Evolutionary conservation across 1,140 invertebrate genomes (phyloP).

Genomic region (Hyles vespertilio): DNA sequence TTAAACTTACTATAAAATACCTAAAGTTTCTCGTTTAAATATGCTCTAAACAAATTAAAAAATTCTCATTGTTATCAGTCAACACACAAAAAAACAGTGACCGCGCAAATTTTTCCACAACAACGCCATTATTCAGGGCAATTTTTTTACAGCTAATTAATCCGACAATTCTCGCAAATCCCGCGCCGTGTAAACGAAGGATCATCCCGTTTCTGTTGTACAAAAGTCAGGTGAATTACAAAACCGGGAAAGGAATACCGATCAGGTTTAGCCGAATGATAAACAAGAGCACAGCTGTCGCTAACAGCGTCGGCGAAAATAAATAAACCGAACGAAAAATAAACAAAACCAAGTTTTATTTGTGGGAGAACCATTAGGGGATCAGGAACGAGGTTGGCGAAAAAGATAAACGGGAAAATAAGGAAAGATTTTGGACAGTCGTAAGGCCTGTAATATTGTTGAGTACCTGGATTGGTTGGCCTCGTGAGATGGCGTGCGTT

Average conservation of each 20-base stretch:
- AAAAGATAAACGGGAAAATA: slow-evolving; percentile 37
- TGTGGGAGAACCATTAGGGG: slow-evolving; percentile 59
- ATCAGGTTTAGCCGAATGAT: slow-evolving; percentile 45
- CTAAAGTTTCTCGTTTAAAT: too few relatives aligned
- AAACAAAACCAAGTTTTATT: slow-evolving; percentile 60
- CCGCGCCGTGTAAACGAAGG: slow-evolving; percentile 9
- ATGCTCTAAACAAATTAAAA: too few relatives aligned
- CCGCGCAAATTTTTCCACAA: background rate
- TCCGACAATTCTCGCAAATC: slow-evolving; percentile 4
- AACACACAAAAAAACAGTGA: too few relatives aligned
- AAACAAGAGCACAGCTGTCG: slow-evolving; percentile 52
- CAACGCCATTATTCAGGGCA: slow-evolving; percentile 3
- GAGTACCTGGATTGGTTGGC: slow-evolving; percentile 5
- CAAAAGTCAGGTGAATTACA: slow-evolving; percentile 26
- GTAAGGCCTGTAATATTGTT: slow-evolving; percentile 7
- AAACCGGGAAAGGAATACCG: slow-evolving; percentile 29
- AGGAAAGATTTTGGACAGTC: slow-evolving; percentile 11
- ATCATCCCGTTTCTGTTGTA: slow-evolving; percentile 8
- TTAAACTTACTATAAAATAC: too few relatives aligned
- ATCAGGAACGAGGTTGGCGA: slow-evolving; percentile 47
- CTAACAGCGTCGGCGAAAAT: slow-evolving; percentile 49
- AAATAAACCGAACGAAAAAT: slow-evolving; percentile 50
- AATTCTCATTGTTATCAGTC: too few relatives aligned
- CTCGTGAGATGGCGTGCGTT: background rate
- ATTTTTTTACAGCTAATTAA: slow-evolving; percentile 3